Evolutionary conservation across 2,113 vertebrate genomes (phyloP).

Genomic region (Eudyptes chrysolophus): DNA sequence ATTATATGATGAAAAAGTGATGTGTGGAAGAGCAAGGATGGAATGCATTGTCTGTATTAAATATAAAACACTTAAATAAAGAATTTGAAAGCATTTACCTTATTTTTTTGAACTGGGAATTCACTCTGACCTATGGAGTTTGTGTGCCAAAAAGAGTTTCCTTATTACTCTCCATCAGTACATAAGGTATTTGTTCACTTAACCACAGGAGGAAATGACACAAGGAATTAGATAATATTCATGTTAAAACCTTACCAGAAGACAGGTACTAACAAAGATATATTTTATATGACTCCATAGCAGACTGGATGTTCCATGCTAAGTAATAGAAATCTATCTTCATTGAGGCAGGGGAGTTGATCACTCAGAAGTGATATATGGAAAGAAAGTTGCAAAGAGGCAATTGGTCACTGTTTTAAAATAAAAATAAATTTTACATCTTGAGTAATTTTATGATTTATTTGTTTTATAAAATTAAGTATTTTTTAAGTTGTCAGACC

Average conservation of each 20-base stretch:
- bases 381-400: background rate
- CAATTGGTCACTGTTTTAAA: background rate
- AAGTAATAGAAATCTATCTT: background rate
- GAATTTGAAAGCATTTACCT: background rate
- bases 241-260: background rate
- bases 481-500: background rate
- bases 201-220: background rate
- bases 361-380: background rate
- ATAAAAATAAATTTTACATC: background rate
- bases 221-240: background rate
- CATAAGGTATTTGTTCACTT: background rate
- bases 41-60: background rate
- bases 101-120: background rate
- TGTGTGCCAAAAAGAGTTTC: background rate
- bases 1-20: background rate
- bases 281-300: background rate
- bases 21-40: background rate
- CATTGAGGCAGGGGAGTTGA: background rate
- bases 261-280: background rate
- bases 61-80: background rate
- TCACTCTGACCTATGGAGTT: background rate
- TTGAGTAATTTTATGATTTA: background rate
- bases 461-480: background rate
- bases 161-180: background rate
- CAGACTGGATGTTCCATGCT: background rate